A percentile compares a stretch with the other conserved stretches of the same genome.
Conservation (phyloP, 2,888 invertebrate genomes). For the Orchesellides sinensis region DNA sequence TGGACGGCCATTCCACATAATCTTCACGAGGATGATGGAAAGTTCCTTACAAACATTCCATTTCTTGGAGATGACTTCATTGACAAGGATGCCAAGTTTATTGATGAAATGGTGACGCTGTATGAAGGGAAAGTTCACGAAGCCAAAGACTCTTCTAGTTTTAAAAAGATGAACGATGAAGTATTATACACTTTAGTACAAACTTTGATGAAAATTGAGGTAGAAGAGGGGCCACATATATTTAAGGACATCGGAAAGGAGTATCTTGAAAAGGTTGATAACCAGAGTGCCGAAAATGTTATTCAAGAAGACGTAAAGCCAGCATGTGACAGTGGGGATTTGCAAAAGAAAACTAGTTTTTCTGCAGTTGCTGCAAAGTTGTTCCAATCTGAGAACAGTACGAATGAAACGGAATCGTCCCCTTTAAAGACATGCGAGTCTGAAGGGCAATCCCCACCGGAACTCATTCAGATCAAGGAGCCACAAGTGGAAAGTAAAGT, state of each 20-base stretch:
- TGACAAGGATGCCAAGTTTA: conserved; percentile 69
- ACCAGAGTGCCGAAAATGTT: not conserved
- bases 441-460: not conserved
- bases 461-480: not conserved
- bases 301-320: not conserved
- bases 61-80: conserved; percentile 71
- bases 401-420: not conserved
- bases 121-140: conserved; percentile 69
- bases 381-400: not conserved
- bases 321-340: not conserved
- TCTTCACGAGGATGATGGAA: conserved; percentile 69
- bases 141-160: conserved; percentile 31
- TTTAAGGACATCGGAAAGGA: conserved; percentile 28
- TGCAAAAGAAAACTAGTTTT: conserved; percentile 40
- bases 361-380: conserved; percentile 48
- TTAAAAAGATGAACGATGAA: conserved; percentile 59
- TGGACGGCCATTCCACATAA: conserved; percentile 69
- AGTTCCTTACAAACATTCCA: conserved; percentile 70
- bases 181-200: conserved; percentile 47
- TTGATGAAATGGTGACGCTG: conserved; percentile 67
- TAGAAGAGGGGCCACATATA: conserved; percentile 32
- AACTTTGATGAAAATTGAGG: conserved; percentile 54
- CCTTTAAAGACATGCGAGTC: too few relatives aligned
- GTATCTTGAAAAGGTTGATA: not conserved
- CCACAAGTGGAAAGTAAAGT: not conserved